Base-by-base conservation (phyloP, 2,113 vertebrate species). In the Brachyhypopomus gauderio region DNA sequence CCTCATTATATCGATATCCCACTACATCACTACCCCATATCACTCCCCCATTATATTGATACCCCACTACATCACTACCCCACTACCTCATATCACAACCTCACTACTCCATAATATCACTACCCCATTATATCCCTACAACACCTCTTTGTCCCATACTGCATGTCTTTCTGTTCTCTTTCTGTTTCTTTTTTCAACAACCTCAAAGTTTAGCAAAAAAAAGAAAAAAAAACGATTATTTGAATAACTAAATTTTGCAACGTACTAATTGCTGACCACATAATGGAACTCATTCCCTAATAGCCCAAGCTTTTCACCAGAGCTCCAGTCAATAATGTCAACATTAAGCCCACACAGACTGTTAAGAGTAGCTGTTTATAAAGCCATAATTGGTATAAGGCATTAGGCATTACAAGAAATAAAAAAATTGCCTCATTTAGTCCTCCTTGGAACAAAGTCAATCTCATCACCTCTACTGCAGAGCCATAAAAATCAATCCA, bases 401-500 rank as follows among this genome's bases (percentile, higher is more conserved):
- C 16, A 79, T 66, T 74, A 74, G 38, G 12, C 9, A 74, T 23
- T 17, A n/a, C 4, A 56, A 23, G 41, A 45, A 74, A 22, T 30
- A 30, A 45, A 59, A 16, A 62, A 27, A 56, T 41, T 55, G 20
- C 41, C 30, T 74, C 78, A 64, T 70, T 77, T 75, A 52, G 20
- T 75, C 74, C 30, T 78, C 64, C 74, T 76, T 79, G 75, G 77
- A 78, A 76, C 45, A 76, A 81, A 74, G 62, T 73, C 67, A 60
- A 77, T 72, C 80, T 72, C 72, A 60, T 71, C 69, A 79, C 67
- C 73, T 72, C 36, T 48, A 23, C 69, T 48, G 17, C 64, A 14
- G 70, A 81, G 63, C 72, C 63, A 75, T 81, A 23, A 70, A 81
- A 81, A 76, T 84, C 72, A 76, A 70, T 79, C 16, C 38, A 20